Conservation (phyloP, 2,888 invertebrate genomes). For the Clistopyga incitator region DNA sequence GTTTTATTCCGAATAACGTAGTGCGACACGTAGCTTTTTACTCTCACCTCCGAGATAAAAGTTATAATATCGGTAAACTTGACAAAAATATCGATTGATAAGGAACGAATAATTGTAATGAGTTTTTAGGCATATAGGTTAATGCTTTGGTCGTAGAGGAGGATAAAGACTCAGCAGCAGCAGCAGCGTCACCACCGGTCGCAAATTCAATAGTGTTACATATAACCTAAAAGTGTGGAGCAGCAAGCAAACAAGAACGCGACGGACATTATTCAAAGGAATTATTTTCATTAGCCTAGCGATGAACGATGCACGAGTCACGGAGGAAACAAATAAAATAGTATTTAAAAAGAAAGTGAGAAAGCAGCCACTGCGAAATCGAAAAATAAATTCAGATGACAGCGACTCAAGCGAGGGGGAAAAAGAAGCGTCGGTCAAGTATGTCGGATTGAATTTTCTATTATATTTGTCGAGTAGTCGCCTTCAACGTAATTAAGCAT, state of each 20-base stretch:
- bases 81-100: too few relatives aligned
- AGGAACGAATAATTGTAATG: too few relatives aligned
- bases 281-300: neutral
- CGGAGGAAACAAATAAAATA: constrained; percentile 70
- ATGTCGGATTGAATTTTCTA: constrained; percentile 12
- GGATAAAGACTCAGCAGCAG: too few relatives aligned
- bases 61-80: too few relatives aligned
- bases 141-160: too few relatives aligned
- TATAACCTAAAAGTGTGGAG: constrained; percentile 9
- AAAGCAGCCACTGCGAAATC: constrained; percentile 76
- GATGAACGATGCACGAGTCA: constrained; percentile 40
- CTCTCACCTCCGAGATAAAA: too few relatives aligned
- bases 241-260: too few relatives aligned
- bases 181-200: too few relatives aligned
- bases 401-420: constrained; percentile 73
- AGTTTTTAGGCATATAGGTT: too few relatives aligned
- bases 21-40: neutral
- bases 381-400: constrained; percentile 73
- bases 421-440: constrained; percentile 75
- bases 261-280: too few relatives aligned
- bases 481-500: neutral
- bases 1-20: neutral
- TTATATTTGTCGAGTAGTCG: neutral
- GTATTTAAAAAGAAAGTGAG: constrained; percentile 76
- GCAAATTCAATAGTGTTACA: too few relatives aligned